phyloP scores from a whole-genome alignment of 2,797 vertebrate species.

The Eupleurogrammus muticus region DNA sequence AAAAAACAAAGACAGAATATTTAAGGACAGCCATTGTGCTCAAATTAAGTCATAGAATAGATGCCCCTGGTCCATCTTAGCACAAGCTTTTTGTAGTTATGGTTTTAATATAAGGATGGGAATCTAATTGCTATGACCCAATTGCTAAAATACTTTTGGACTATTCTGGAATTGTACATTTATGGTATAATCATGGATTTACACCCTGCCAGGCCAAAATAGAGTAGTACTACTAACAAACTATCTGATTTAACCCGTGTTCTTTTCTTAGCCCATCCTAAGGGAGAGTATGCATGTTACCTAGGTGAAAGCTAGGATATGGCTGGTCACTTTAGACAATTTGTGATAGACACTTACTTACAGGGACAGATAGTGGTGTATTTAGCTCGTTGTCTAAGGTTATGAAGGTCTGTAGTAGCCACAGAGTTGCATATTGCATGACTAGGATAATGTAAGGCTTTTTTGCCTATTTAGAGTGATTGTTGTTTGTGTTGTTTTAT shows the following conservation, averaged over 20 bases:
- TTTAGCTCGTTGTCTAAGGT: no score
- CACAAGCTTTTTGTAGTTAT: slow-evolving; percentile 35
- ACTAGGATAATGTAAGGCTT: no score
- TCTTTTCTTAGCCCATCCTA: not conserved
- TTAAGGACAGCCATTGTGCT: slow-evolving; percentile 2
- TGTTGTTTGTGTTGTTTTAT: no score
- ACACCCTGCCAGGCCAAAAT: not conserved
- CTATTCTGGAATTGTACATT: slow-evolving; percentile 7
- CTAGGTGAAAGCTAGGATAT: not conserved
- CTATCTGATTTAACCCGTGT: not conserved
- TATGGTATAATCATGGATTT: not conserved
- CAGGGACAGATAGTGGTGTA: no score
- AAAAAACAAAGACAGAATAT: no score
- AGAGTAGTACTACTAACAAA: not conserved
- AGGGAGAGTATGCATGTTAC: not conserved
- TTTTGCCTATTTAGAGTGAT: no score
- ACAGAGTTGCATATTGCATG: no score
- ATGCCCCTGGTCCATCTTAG: slow-evolving; percentile 1
- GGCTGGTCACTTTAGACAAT: no score
- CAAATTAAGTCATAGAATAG: not conserved
- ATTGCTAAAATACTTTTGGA: slow-evolving; percentile 9
- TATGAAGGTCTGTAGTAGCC: no score
- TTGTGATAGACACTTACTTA: no score
- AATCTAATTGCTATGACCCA: slow-evolving; percentile 30
- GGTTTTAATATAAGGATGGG: slow-evolving; percentile 38